Evolutionary conservation across 2,113 vertebrate genomes (phyloP), one percentile per base, ranked within the genome.

Genomic region (Catharus fuscescens): DNA sequence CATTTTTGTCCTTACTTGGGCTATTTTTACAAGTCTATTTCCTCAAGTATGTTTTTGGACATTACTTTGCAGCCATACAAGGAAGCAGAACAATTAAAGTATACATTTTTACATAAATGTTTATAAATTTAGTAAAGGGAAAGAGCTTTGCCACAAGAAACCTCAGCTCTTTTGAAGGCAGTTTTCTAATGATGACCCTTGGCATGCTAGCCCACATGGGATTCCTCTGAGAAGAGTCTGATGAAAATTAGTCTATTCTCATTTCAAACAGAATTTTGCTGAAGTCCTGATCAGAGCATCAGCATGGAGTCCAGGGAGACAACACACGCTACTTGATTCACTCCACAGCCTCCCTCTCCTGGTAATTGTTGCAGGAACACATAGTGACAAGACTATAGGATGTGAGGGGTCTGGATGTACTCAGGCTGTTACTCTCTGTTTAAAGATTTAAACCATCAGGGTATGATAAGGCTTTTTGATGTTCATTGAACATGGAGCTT

Each of bases 181-280:
- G 98, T 97, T 98, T 98, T 99, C 98, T 99, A 99, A 99, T 99
- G 98, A 99, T 99, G 99, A 99, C 99, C 99, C 99, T 98, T 99
- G 99, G 99, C 99, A 98, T 99, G 98, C 98, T 97, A 97, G 97
- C 97, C 98, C 99, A 98, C 99, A 98, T 98, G 99, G 99, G 99
- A 99, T 98, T 98, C 98, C 98, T 98, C 98, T 53, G 97, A 98
- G 98, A 98, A 98, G 97, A 98, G 98, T 97, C 98, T 98, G 98
- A 99, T 99, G 98, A 99, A 99, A 99, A 99, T 99, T 98, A 99
- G 99, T 98, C 99, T 99, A 98, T 99, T 99, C 99, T 99, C 99
- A 99, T 99, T 99, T 99, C 99, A 99, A 99, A 99, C 99, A 99
- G 99, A 99, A 99, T 99, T 99, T 98, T 98, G 98, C 98, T 98